These are phyloP conservation scores for Pemphredon lugubris DNA, from an alignment of 2,888 invertebrate genomes.

Conservation along the genomic window DNA sequence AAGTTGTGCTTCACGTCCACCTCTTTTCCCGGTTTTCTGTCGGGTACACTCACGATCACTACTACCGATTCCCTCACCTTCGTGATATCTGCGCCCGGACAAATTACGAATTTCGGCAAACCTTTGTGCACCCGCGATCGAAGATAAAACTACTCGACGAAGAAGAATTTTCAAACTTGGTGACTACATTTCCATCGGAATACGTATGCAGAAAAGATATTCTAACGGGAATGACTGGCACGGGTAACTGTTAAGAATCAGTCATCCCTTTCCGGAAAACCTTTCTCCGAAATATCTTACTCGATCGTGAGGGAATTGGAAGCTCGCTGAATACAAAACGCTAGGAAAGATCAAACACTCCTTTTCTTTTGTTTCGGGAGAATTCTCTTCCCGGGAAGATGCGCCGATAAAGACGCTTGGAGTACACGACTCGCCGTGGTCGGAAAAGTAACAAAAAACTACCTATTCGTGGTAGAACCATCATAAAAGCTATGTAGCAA, in stretches of 20 bases:
- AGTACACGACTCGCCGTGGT: conserved; percentile 27
- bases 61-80: conserved; percentile 73
- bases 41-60: conserved; percentile 70
- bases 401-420: conserved; percentile 52
- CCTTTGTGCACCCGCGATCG: not conserved
- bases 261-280: conserved; percentile 34
- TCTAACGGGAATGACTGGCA: conserved; percentile 28
- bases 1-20: conserved; percentile 68
- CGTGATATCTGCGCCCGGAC: conserved; percentile 64
- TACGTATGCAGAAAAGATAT: conserved; percentile 35
- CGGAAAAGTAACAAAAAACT: conserved; percentile 40
- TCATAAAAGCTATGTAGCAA: conserved; percentile 36
- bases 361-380: conserved; percentile 7
- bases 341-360: conserved; percentile 24
- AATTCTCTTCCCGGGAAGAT: conserved; percentile 43
- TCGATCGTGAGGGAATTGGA: conserved; percentile 41
- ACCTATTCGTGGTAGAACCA: conserved; percentile 54
- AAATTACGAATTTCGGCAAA: not conserved
- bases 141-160: no score
- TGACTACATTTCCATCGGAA: conserved; percentile 13
- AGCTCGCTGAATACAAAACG: conserved; percentile 55
- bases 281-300: conserved; percentile 25
- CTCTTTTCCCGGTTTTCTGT: conserved; percentile 54
- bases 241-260: conserved; percentile 43
- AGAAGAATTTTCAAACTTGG: conserved; percentile 16